These are phyloP conservation scores for Xylocopa sonorina DNA, from an alignment of 1,140 invertebrate genomes.

Conservation along the genomic window DNA sequence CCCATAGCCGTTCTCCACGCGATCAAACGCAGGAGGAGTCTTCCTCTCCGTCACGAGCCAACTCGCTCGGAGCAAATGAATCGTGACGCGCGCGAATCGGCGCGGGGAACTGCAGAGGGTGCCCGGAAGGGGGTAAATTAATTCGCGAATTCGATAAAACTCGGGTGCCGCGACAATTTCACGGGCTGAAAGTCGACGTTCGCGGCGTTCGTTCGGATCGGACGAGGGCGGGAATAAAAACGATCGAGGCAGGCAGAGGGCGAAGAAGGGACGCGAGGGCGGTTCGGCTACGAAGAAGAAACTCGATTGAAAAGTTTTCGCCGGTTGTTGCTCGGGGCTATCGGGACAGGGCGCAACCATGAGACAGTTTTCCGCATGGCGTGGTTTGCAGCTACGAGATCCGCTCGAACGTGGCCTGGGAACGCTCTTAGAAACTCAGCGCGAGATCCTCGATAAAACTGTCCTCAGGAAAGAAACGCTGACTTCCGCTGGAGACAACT, in stretches of 20 bases:
- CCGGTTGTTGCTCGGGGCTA: conserved; percentile 26
- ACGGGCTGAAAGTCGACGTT: conserved; percentile 19
- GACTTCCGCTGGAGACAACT: background rate
- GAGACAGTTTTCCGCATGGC: conserved; percentile 57
- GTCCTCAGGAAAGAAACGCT: conserved; percentile 1
- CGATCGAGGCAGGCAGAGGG: background rate
- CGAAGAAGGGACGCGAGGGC: conserved; percentile 56
- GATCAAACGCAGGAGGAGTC: background rate
- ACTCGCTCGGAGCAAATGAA: background rate
- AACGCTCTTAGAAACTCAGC: conserved; percentile 31
- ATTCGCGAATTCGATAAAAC: conserved; percentile 39
- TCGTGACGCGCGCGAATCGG: conserved; percentile 11
- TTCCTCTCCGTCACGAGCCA: background rate
- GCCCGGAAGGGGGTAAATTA: conserved; percentile 21
- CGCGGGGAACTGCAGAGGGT: too few species aligned
- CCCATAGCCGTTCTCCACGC: background rate
- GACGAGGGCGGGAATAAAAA: conserved; percentile 14
- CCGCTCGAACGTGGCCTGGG: conserved; percentile 38
- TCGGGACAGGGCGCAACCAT: conserved; percentile 8
- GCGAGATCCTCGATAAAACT: conserved; percentile 48
- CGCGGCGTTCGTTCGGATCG: conserved; percentile 20
- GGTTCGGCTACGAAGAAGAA: too few species aligned
- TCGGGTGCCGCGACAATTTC: conserved; percentile 27
- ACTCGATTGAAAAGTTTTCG: conserved; percentile 66
- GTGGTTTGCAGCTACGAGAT: conserved; percentile 44